Conservation (phyloP, 2,797 vertebrate genomes). For the Enteromius unitaeniatus region DNA sequence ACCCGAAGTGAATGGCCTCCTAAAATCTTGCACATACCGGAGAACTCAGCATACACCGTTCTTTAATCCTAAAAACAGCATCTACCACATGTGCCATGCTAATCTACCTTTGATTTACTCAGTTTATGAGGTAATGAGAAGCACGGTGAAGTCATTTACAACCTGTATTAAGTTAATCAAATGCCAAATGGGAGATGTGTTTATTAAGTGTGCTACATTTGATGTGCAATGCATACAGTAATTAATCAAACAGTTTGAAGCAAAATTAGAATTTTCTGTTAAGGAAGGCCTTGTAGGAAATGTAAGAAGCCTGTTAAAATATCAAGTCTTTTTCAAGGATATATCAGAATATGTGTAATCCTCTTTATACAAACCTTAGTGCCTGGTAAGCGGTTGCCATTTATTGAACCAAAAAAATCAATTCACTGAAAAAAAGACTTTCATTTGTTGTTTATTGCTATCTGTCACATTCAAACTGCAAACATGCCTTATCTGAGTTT, state of each 20-base stretch:
- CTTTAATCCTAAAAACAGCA: conserved; percentile 35
- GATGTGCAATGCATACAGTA: conserved; percentile 3
- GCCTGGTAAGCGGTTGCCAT: conserved; percentile 59
- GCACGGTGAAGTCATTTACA: conserved; percentile 10
- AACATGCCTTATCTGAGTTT: conserved; percentile 59
- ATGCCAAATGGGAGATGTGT: background rate
- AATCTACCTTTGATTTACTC: conserved; percentile 24
- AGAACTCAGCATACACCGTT: conserved; percentile 8
- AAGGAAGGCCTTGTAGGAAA: background rate
- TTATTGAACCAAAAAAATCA: conserved; percentile 61
- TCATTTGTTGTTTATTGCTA: conserved; percentile 65
- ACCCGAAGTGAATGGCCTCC: conserved; percentile 40
- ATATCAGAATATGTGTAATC: conserved; percentile 38
- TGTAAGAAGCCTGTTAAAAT: conserved; percentile 9
- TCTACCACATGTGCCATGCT: background rate
- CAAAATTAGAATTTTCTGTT: background rate
- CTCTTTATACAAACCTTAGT: conserved; percentile 46
- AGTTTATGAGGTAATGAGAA: conserved; percentile 5
- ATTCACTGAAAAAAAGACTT: conserved; percentile 59
- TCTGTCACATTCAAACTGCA: conserved; percentile 61
- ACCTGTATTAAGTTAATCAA: conserved; percentile 24
- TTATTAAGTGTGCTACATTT: conserved; percentile 8
- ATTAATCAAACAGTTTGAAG: conserved; percentile 1
- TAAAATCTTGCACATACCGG: conserved; percentile 20
- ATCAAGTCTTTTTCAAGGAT: background rate